These are phyloP conservation scores for Brachirus orientalis DNA, from an alignment of 2,113 vertebrate species.

Conservation along the genomic window DNA sequence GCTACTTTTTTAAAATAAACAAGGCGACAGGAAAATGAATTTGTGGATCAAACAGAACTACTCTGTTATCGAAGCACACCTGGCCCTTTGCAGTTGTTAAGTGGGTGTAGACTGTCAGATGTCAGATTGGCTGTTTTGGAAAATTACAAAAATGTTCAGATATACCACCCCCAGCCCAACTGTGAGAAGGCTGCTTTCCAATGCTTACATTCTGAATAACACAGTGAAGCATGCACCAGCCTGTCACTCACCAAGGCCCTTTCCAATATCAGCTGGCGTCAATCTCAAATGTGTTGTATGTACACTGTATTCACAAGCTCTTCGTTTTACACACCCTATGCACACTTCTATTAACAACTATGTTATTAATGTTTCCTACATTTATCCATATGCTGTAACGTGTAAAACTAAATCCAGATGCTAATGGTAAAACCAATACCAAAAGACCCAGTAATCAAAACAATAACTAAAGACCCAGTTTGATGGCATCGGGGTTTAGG, in stretches of 20 bases:
- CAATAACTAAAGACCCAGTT: no score
- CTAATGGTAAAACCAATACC: background rate
- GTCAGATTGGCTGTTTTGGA: conserved; percentile 9
- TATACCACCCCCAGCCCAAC: conserved; percentile 7
- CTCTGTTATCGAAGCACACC: background rate
- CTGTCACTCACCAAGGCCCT: conserved; percentile 26
- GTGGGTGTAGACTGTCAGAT: background rate
- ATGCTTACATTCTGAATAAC: background rate
- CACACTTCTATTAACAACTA: no score
- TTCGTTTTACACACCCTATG: background rate
- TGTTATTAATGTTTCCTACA: no score
- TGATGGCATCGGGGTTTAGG: no score
- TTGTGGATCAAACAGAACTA: background rate
- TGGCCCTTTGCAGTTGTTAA: background rate
- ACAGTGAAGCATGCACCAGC: conserved; percentile 1
- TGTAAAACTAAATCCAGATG: background rate
- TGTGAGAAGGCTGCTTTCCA: conserved; percentile 8
- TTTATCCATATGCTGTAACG: no score
- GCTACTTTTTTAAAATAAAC: no score
- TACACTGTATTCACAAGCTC: background rate
- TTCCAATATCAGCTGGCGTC: conserved; percentile 21
- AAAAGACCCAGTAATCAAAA: background rate
- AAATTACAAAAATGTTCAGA: background rate
- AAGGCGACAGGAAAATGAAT: background rate
- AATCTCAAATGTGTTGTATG: conserved; percentile 5